Percentiles rank a stretch among this genome's conserved stretches.
These are phyloP conservation scores for Margaritifera margaritifera DNA, from an alignment of 2,888 invertebrate species.

Conservation along the genomic window DNA sequence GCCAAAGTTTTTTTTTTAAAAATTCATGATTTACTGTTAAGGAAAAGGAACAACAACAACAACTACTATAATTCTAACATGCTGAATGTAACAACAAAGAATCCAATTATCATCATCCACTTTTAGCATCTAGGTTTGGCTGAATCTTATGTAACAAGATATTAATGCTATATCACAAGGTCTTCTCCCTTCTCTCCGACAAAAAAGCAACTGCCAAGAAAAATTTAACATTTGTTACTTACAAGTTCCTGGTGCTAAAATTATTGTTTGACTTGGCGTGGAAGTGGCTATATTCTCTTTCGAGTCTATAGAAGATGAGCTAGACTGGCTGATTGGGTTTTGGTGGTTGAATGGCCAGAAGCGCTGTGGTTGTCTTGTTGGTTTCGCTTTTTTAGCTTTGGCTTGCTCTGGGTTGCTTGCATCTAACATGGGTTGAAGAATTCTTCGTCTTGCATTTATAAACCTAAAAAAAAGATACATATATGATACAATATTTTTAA, in stretches of 20 bases:
- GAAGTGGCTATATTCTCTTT: neutral
- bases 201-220: neutral
- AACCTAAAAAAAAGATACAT: constrained; percentile 72
- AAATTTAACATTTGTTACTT: neutral
- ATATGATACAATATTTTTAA: neutral
- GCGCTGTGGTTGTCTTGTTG: constrained; percentile 78
- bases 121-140: too few species aligned
- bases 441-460: constrained; percentile 92
- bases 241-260: constrained; percentile 6
- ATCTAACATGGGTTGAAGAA: constrained; percentile 93
- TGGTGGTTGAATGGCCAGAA: constrained; percentile 78
- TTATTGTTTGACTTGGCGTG: neutral
- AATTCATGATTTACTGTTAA: too few species aligned
- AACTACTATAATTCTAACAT: too few species aligned
- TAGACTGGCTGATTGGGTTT: neutral
- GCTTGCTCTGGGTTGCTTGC: constrained; percentile 71
- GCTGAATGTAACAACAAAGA: too few species aligned
- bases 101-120: too few species aligned
- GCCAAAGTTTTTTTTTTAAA: too few species aligned
- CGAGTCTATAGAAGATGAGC: neutral
- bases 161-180: too few species aligned
- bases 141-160: too few species aligned
- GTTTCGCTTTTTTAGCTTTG: constrained; percentile 73
- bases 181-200: too few species aligned
- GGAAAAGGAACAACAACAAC: too few species aligned